Evolutionary conservation across 2,113 vertebrate species (phyloP), one percentile per base, ranked within the genome.

Genomic region (Carlito syrichta): DNA sequence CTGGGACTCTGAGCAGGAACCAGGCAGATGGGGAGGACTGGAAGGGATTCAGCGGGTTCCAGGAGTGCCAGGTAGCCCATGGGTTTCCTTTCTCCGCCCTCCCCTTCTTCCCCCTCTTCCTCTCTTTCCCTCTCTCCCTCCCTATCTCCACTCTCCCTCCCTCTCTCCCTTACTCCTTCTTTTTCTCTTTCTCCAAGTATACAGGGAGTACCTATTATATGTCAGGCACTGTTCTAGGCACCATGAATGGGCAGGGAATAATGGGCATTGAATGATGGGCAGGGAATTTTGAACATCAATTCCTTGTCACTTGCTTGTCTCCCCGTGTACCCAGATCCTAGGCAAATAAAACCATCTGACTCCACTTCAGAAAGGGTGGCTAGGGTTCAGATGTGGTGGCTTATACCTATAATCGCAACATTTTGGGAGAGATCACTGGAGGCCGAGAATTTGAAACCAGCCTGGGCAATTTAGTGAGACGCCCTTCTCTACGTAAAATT

Each of bases 251-350:
- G 38, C 45, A 82, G 43, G 32, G 43, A 40, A 32, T 52, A 32
- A 48, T 71, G 74, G 60, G 62, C 32, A 35, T n/a, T n/a, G n/a
- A n/a, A n/a, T n/a, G n/a, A n/a, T 43, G 25, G 32, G 22, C n/a
- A 3, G 2, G 20, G 17, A 74, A 62, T 62, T n/a, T 4, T 63
- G n/a, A 52, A 45, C 27, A 12, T 4, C 0, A 50, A 20, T 5
- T 73, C 63, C 52, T 60, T 14, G 8, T 38, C 48, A 32, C 38
- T 58, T 63, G 35, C 13, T 71, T 79, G 40, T 43, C 74, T 62
- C 8, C 6, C 25, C 10, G 1, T 76, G 58, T 32, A 17, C 38
- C 32, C 3, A 13, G 78, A 13, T 68, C 32, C 2, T 25, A 19
- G 66, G 30, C n/a, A 32, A 22, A 27, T 16, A 62, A 76, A 94